Conservation (phyloP, 1,140 invertebrate species). For the Drosophila saltans region DNA sequence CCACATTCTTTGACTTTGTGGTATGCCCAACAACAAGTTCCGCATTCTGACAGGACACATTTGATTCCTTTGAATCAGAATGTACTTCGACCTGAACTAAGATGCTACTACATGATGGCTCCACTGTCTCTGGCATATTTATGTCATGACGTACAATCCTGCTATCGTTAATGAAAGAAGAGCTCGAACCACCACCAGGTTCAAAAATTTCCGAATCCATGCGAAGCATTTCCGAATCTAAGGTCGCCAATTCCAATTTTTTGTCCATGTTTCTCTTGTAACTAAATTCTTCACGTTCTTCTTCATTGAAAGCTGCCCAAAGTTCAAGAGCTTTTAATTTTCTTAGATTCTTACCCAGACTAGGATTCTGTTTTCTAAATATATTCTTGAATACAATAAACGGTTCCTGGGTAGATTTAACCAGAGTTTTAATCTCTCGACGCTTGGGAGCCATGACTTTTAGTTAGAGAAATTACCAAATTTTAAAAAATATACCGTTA, state of each 20-base stretch:
- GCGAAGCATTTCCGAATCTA: background rate
- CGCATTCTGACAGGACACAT: background rate
- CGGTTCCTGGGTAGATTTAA: background rate
- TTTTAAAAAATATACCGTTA: no score
- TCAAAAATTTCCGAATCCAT: background rate
- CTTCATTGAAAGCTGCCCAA: background rate
- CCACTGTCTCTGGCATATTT: no score
- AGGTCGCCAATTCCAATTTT: background rate
- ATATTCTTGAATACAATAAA: background rate
- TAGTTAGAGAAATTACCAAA: no score
- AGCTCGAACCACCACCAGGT: no score
- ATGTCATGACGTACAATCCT: no score
- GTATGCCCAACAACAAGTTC: background rate
- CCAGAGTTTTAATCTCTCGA: background rate
- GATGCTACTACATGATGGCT: no score
- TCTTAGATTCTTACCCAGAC: background rate
- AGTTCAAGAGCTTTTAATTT: background rate
- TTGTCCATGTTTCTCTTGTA: background rate
- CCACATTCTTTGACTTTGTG: background rate
- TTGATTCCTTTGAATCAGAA: no score
- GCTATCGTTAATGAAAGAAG: no score
- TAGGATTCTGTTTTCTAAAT: background rate
- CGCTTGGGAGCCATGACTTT: no score
- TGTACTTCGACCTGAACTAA: no score
- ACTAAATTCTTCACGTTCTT: background rate